Conservation (phyloP, 2,888 invertebrate species). For the Chesias legatella region DNA sequence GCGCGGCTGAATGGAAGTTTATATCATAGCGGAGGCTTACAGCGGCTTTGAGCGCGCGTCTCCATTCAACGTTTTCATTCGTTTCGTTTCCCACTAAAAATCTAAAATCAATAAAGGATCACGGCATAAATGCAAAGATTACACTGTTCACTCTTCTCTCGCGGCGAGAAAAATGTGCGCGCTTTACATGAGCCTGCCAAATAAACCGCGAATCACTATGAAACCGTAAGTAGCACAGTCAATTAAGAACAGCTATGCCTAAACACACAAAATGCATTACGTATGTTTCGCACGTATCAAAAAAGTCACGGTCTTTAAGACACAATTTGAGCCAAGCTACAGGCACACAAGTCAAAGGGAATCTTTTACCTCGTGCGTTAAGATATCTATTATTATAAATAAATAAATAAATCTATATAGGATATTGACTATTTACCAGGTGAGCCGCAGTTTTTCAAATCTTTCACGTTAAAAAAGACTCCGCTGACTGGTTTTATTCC, state of each 20-base stretch:
- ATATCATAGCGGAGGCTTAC: constrained; percentile 75
- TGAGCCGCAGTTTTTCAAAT: too few species aligned
- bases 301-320: too few species aligned
- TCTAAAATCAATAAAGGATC: constrained; percentile 81
- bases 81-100: constrained; percentile 78
- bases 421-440: too few species aligned
- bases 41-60: constrained; percentile 72
- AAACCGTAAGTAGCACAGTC: constrained; percentile 63
- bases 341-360: too few species aligned
- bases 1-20: constrained; percentile 69
- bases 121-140: constrained; percentile 79
- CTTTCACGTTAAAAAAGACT: too few species aligned
- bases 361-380: too few species aligned
- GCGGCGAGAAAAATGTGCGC: constrained; percentile 76
- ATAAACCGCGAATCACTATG: constrained; percentile 80
- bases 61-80: constrained; percentile 78
- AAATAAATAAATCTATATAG: too few species aligned
- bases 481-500: too few species aligned
- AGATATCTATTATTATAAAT: too few species aligned
- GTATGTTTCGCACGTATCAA: too few species aligned
- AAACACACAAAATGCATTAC: too few species aligned
- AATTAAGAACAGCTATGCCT: constrained; percentile 2
- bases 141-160: constrained; percentile 68
- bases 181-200: constrained; percentile 73
- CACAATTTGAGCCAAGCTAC: too few species aligned